Evolutionary conservation across 2,888 invertebrate species (phyloP), one percentile per base, ranked within the genome.

Genomic region (Ctena decussata): DNA sequence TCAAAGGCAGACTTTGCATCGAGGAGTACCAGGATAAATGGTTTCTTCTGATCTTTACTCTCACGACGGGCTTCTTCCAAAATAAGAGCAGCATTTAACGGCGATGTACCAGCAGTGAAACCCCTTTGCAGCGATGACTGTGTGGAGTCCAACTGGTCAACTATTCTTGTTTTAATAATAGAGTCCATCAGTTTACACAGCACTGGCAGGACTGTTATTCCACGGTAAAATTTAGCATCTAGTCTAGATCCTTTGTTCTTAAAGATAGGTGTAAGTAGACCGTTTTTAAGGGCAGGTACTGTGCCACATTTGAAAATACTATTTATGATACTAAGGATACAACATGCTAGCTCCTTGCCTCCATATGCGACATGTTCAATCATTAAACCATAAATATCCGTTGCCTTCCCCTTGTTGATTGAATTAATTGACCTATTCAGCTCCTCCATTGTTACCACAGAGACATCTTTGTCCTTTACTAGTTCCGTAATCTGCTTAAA

Each of bases 81-180:
- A 11, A 41, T 41, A 15, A 11, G 15, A 11, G 41, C 41, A 41
- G 41, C 8, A 3, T 44, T 73, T 2, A 73, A 46, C 2, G 73
- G 73, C n/a, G 73, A 73, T 41, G 73, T 44, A 1, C 73, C 73
- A 18, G 44, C 2, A 24, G 73, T 73, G 46, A 73, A 73, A 12
- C 73, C 73, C 11, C 44, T 41, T 44, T 73, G 73, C n/a, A 44
- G 30, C 18, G 3, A 6, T 24, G 30, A 18, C 53, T 53, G 41
- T 11, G 8, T 41, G 6, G 15, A 41, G 8, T 11, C 6, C 15
- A 41, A 6, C 15, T 41, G 6, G 41, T 41, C 41, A 6, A 11
- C 8, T 41, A 41, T 41, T 11, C 41, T 6, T 6, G 8, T 15
- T 41, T 15, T 41, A 15, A 41, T 6, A 11, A 41, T 41, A 11